A percentile compares a stretch with the other conserved stretches of the same genome.
Conservation (phyloP, 2,113 vertebrate genomes). For the Xyliphius kryptos region DNA sequence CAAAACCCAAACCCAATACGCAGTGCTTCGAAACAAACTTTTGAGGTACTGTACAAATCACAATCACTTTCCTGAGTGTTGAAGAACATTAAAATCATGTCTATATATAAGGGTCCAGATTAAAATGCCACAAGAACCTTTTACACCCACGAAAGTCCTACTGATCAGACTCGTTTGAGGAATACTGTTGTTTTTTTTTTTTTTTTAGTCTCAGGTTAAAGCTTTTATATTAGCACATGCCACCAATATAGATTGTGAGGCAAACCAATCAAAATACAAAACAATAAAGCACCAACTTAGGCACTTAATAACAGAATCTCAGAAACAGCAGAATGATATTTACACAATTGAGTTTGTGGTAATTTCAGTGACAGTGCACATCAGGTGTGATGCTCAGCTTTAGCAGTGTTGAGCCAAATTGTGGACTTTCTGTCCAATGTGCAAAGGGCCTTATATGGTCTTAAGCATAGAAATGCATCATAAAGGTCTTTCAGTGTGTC, state of each 20-base stretch:
- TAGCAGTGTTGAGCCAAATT: slow-evolving; percentile 71
- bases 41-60: too few relatives aligned
- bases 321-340: slow-evolving; percentile 96
- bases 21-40: too few relatives aligned
- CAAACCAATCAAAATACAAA: slow-evolving; percentile 74
- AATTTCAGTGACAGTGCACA: slow-evolving; percentile 70
- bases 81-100: too few relatives aligned
- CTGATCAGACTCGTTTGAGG: too few relatives aligned
- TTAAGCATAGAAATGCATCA: slow-evolving; percentile 71
- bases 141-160: too few relatives aligned
- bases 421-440: slow-evolving; percentile 68
- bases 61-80: too few relatives aligned
- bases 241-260: slow-evolving; percentile 95
- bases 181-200: too few relatives aligned
- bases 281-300: slow-evolving; percentile 95
- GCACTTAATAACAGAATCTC: slow-evolving; percentile 99
- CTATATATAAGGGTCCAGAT: too few relatives aligned
- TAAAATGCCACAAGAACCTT: too few relatives aligned
- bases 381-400: slow-evolving; percentile 70
- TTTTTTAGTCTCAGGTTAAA: slow-evolving; percentile 89
- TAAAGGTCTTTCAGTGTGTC: too few relatives aligned
- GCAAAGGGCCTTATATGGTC: slow-evolving; percentile 68
- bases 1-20: too few relatives aligned
- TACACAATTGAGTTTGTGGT: slow-evolving; percentile 73
- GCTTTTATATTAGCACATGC: slow-evolving; percentile 98